Base-by-base conservation (phyloP, 2,888 invertebrate genomes). In the Gasteruption jaculator region DNA sequence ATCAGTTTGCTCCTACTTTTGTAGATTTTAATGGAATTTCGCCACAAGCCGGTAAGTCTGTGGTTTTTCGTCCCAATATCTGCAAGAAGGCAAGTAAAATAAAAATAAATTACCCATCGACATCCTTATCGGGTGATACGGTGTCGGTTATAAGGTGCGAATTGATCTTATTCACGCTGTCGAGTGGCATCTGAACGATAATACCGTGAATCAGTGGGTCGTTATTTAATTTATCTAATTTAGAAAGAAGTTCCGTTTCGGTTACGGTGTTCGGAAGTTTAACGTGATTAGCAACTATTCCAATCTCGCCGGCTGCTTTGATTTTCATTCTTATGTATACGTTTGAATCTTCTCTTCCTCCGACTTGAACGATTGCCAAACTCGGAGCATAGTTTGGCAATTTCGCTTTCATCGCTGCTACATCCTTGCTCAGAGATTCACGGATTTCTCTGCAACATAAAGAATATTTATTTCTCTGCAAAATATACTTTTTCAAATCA, bases 251-350 rank as follows among this genome's bases (percentile, higher is more conserved):
- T 85, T 91, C 87, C 33, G 69, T 64, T 74, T 97, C 90, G 1
- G 91, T 91, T 34, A 82, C 87, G 18, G 85, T 79, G 22, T 79
- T 78, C 0, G 93, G 85, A 50, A 96, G 73, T 52, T 86, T 79
- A 3, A 95, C 72, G 66, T 92, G 92, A 29, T 81, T 77, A 0
- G 89, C 89, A 15, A 74, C 69, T 37, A 96, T 91, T 41, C 97
- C 97, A 55, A 97, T 90, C 57, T 91, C 89, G 38, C 75, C 80
- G 0, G 96, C 96, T 1, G 92, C 89, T 70, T 87, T 91, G 41
- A 95, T 79, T 75, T 99, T 99, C 86, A 91, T 92, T 22, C 91
- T 78, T 64, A 99, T 97, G 74, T 99, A 99, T 4, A 97, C 95
- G 75, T 96, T 96, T 30, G 97, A 97, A 73, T 99, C 97, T 70